These are phyloP conservation scores for Atta texana DNA, from an alignment of 1,140 invertebrate species.

Conservation along the genomic window DNA sequence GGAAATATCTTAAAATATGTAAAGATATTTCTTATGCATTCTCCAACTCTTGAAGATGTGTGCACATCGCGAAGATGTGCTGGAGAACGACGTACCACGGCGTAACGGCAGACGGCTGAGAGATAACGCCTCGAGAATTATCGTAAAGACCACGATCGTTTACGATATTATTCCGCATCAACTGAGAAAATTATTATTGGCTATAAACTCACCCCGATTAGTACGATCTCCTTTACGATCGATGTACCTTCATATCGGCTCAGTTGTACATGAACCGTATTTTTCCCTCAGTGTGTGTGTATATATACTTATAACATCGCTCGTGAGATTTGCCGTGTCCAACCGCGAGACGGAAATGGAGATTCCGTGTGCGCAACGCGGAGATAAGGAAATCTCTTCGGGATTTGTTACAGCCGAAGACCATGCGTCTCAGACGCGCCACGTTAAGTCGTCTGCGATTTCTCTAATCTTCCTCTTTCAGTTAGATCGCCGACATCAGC, in stretches of 20 bases:
- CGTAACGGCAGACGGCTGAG: conserved; percentile 28
- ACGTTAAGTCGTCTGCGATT: conserved; percentile 38
- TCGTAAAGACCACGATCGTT: conserved; percentile 69
- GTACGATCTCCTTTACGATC: conserved; percentile 65
- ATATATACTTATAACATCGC: not conserved
- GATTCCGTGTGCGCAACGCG: conserved; percentile 12
- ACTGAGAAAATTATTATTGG: conserved; percentile 68
- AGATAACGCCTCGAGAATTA: conserved; percentile 64
- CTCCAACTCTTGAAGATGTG: not conserved
- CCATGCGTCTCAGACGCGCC: conserved; percentile 26
- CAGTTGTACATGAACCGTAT: not conserved
- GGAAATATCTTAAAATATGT: conserved; percentile 40
- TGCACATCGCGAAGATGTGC: conserved; percentile 19
- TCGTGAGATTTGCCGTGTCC: not conserved
- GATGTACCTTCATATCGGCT: conserved; percentile 27
- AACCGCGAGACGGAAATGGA: conserved; percentile 43
- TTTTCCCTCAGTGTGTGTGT: not conserved
- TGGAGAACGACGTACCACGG: conserved; percentile 3
- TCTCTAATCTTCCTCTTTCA: conserved; percentile 57
- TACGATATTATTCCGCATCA: conserved; percentile 75
- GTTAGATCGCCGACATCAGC: conserved; percentile 56
- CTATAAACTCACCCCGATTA: conserved; percentile 66
- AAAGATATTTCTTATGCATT: conserved; percentile 13
- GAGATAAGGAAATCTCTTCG: conserved; percentile 47
- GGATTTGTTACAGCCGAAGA: conserved; percentile 50